Conservation (phyloP, 2,113 vertebrate genomes). For the Platycercus adscitus region DNA sequence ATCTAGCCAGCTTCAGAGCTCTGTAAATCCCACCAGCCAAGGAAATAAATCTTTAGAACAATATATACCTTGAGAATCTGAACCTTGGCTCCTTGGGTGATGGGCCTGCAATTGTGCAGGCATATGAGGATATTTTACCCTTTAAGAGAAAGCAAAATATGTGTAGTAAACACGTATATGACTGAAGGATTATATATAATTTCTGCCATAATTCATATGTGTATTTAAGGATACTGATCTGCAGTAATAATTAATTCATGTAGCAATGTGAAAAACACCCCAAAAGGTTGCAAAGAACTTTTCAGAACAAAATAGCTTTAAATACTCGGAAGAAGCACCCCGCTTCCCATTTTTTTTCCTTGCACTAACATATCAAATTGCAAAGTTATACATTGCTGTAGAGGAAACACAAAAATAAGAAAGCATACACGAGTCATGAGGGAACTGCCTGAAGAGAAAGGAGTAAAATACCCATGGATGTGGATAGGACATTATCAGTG, state of each 20-base stretch:
- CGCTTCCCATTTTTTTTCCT: not conserved
- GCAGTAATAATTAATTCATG: not conserved
- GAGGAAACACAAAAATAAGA: not conserved
- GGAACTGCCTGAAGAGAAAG: not conserved
- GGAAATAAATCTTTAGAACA: not conserved
- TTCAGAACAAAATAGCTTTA: not conserved
- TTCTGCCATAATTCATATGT: not conserved
- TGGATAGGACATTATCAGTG: not conserved
- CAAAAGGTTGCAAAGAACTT: not conserved
- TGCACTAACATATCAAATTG: not conserved
- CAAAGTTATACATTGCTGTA: not conserved
- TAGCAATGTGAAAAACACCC: not conserved
- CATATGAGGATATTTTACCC: accelerated
- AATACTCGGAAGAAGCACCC: not conserved
- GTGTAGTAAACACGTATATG: accelerated
- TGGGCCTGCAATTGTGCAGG: not conserved
- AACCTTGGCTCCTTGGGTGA: not conserved
- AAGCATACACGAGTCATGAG: accelerated
- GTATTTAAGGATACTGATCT: not conserved
- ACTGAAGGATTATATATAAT: not conserved
- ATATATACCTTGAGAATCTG: not conserved
- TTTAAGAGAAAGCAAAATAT: not conserved
- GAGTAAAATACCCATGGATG: not conserved
- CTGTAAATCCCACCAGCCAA: not conserved
- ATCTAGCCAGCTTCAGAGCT: not conserved